These are phyloP conservation scores for Actinemys pallida DNA, from an alignment of 2,113 vertebrate species.

Conservation along the genomic window DNA sequence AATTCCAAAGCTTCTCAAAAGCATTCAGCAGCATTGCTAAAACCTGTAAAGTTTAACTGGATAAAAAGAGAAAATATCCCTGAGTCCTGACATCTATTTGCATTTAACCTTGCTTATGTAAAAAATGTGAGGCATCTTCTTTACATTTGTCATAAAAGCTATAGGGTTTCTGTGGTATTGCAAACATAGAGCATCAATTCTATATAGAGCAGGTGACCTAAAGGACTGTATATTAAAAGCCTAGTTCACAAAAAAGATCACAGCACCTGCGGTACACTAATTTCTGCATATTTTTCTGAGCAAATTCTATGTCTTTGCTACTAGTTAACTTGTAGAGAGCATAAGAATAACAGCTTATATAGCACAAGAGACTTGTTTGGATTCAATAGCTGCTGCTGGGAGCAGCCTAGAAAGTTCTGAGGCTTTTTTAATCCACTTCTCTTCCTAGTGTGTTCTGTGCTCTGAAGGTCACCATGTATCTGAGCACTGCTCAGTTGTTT, in stretches of 20 bases:
- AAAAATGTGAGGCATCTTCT: conserved; percentile 67
- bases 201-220: conserved; percentile 26
- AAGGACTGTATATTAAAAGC: neutral
- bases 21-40: conserved; percentile 81
- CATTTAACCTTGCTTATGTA: conserved; percentile 72
- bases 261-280: neutral
- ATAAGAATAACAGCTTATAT: neutral
- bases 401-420: neutral
- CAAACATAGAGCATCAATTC: conserved; percentile 11
- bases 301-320: neutral
- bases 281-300: neutral
- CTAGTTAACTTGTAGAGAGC: neutral
- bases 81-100: conserved; percentile 77
- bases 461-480: neutral
- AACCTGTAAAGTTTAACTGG: conserved; percentile 80
- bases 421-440: neutral
- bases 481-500: neutral
- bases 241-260: neutral
- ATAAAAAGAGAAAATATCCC: conserved; percentile 81
- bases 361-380: neutral
- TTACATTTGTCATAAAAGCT: conserved; percentile 36
- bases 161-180: conserved; percentile 8
- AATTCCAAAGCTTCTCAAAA: conserved; percentile 83
- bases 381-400: neutral
- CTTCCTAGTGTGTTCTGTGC: rapidly evolving